Evolutionary conservation across 2,113 vertebrate genomes (phyloP), one percentile per base, ranked within the genome.

Genomic region (Dicaeum eximium): DNA sequence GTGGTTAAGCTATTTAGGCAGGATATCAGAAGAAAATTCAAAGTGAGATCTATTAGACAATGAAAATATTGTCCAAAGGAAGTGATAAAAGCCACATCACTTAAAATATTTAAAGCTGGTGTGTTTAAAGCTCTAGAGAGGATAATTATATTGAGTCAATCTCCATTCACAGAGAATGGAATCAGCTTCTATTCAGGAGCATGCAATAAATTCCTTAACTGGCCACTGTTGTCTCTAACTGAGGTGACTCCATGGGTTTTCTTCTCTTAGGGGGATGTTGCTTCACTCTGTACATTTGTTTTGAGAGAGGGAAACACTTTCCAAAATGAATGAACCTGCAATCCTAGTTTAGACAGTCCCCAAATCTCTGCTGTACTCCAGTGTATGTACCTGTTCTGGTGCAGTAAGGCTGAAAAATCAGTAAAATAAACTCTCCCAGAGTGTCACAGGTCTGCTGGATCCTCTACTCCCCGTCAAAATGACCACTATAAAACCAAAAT

Each of bases 51-150:
- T 94, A 79, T 86, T 77, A 80, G 85, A 95, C 84, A 94, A 94
- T 70, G 80, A 96, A 94, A 96, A 96, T 90, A 96, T 82, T 94
- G 92, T 97, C 85, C 58, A 80, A 96, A 93, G 85, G 90, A 95
- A 96, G 62, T 48, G 71, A 97, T 80, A 95, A 94, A 95, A 94
- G 58, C 95, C 85, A 86, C 84, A 90, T 80, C 71, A 86, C 42
- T 96, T 94, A 85, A 90, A 96, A 73, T 75, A 95, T 73, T 93
- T 93, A 83, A 91, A 88, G 85, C 51, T 73, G 54, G 67, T 88
- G 95, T 90, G 24, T 83, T 94, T 94, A 94, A 94, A 86, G 51
- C 74, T 85, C 85, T 80, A 73, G 90, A 95, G 90, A 93, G 92
- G 35, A 60, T 95, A 92, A 95, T 80, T 80, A 61, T 25, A 60